Evolutionary conservation across 2,797 vertebrate genomes (phyloP), one percentile per base, ranked within the genome.

Genomic region (Pelodytes ibericus): DNA sequence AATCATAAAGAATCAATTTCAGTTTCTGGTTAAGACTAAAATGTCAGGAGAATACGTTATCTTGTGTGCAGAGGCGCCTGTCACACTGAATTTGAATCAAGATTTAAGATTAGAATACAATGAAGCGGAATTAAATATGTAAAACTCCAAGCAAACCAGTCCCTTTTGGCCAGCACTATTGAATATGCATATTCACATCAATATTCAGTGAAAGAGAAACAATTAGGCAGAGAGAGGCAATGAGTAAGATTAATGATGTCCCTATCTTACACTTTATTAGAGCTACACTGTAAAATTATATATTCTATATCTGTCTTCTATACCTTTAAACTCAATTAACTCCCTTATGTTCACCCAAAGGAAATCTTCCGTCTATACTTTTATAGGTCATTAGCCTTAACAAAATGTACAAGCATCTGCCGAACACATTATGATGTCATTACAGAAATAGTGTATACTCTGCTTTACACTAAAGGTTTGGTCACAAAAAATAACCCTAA

Each of bases 1-100:
- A 62, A 78, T 74, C 44, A 73, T 74, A 73, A 49, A 72, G 70
- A 72, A 74, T 74, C 71, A 68, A 69, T 78, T 78, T 78, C 70
- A 72, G 44, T 68, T 68, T 79, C 71, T 69, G 64, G 58, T 79
- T 74, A 73, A 79, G 70, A 58, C 11, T 53, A n/a, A n/a, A 53
- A 62, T 79, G 71, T 62, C 71, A 63, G 26, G 77, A 74, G 77
- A 79, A 62, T 72, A 68, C 25, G 57, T 49, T 74, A 53, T 73
- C 57, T 69, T 74, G 27, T 69, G 58, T 44, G 44, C 76, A 62
- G 62, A 64, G 47, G 53, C 26, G n/a, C 36, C 41, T 73, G 77
- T 58, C 71, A 69, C 64, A 62, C 56, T 41, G 31, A 68, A 74
- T 79, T 74, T 73, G 15, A 73, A 79, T 79, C 71, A 73, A 69